Evolutionary conservation across 1,140 invertebrate genomes (phyloP), one percentile per base, ranked within the genome.

Genomic region (Andricus grossulariae): DNA sequence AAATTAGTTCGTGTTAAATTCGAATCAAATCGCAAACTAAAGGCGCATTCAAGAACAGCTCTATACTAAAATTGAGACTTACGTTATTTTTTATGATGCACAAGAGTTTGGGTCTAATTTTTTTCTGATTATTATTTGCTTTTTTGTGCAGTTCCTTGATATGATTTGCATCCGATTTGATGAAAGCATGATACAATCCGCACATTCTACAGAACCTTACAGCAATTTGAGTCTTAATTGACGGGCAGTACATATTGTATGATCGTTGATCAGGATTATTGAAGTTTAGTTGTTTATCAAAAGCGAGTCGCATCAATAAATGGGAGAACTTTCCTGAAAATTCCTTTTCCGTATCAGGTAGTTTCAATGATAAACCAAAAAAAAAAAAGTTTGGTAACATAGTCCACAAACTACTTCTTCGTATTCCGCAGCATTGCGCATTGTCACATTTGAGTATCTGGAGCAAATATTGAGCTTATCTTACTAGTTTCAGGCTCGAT

Each of bases 341-440:
- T 21, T 25, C 8, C 4, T 57, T 21, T 6, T 57, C 54, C 19
- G 54, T 12, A 57, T 6, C 18, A 57, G 54, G 54, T 10, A 57
- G 18, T 57, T 57, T 57, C 25, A 57, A 25, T 57, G 1, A 21
- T 25, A 21, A 73, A 19, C 21, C 39, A 45, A 55, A 39, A 19
- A 32, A 15, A 52, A 73, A 73, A 18, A 50, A 5, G 13, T 13
- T 73, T 15, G 52, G 15, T 21, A 73, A 39, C 25, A 55, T 73
- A 32, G 21, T 73, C 72, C 72, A 73, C 32, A n/a, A 55, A 50
- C 21, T 55, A 50, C 51, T 73, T 73, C 50, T 73, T 19, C 50
- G n/a, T 73, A 32, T 73, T 52, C 72, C 72, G 55, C 72, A 73
- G n/a, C 50, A 55, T 55, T 73, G 0, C n/a, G 45, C n/a, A 16